Base-by-base conservation (phyloP, 2,113 vertebrate genomes). In the Ptyas mucosa region DNA sequence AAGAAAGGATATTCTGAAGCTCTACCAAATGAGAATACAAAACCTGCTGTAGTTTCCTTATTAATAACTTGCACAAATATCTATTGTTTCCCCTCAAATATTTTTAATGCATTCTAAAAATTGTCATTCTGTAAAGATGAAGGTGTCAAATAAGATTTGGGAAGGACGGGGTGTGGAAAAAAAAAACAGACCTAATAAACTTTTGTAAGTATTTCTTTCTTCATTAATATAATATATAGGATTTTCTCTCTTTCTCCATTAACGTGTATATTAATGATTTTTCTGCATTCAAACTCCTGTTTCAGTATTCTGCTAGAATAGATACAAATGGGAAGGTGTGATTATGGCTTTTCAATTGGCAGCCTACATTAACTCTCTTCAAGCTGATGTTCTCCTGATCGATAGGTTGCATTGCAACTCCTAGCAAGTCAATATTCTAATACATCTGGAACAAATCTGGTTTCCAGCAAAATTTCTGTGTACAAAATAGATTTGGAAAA, bases 61-160 rank as follows among this genome's bases (percentile, higher is more conserved):
- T 91, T 90, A 69, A 18, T 94, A 93, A 87, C 91, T 93, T 69
- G 51, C 2, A 90, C 86, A 91, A 91, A 88, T 26, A 89, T 2
- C 93, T 94, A 34, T 94, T 87, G 46, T 51, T 54, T 58, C 8
- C 85, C 58, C 90, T 9, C 49, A 94, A 94, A 93, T 51, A 14
- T 34, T 87, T 88, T 87, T 61, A 12, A 34, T 29, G 87, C 92
- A 0, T n/a, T 91, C 93, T 9, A 46, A 43, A 91, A 91, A 21
- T 92, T 26, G 1, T 15, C 7, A 75, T 6, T 91, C 8, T 34
- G 24, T 92, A 51, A 69, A 43, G 51, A 61, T 6, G 46, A 21
- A 3, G 0, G 51, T n/a, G 89, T 14, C 26, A 46, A 21, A 29
- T 88, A 24, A 46, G 43, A 8, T 85, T 85, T 1, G 18, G 15